Conservation (phyloP, 2,797 vertebrate species). For the Chelidonichthys spinosus region DNA sequence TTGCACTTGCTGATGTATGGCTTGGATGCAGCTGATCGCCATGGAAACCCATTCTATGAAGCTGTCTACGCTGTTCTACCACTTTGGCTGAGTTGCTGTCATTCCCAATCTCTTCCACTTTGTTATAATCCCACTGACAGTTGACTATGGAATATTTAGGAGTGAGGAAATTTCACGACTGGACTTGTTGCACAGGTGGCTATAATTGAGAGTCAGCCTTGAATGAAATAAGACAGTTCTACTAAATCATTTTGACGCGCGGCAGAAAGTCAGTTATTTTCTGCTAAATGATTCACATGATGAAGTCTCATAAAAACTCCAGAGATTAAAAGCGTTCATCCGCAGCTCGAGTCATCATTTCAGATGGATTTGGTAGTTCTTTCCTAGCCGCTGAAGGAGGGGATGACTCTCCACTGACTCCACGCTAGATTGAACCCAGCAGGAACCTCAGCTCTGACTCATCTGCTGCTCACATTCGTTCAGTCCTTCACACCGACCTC, state of each 20-base stretch:
- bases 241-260: neutral
- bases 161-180: too few species aligned
- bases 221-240: neutral
- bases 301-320: neutral
- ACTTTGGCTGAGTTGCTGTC: too few species aligned
- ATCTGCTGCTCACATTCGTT: slow-evolving; percentile 27
- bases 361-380: neutral
- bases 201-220: too few species aligned
- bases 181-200: too few species aligned
- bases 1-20: too few species aligned
- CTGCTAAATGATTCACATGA: neutral
- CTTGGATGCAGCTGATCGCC: too few species aligned
- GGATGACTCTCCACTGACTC: slow-evolving; percentile 30
- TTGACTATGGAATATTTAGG: too few species aligned
- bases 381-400: neutral
- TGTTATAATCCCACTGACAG: too few species aligned
- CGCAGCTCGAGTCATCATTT: neutral
- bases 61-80: too few species aligned
- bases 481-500: neutral
- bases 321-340: neutral
- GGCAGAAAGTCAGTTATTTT: neutral
- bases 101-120: too few species aligned
- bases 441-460: slow-evolving; percentile 40
- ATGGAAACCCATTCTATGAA: too few species aligned
- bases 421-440: slow-evolving; percentile 25